Conservation (phyloP, 2,797 vertebrate species). For the Gila robusta region DNA sequence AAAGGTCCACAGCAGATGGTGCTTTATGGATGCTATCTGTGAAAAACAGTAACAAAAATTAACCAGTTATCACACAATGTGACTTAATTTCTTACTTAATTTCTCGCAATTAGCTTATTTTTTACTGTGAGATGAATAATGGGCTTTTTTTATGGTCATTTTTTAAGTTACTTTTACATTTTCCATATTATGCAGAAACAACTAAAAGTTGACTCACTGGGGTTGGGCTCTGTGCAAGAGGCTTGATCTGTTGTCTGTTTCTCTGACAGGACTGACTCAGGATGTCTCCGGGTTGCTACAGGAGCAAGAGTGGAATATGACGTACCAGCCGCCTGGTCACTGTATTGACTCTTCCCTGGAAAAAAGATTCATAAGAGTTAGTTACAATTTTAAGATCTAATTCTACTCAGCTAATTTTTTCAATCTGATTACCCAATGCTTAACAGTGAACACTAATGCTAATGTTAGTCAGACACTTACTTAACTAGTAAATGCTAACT, state of each 20-base stretch:
- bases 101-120: background rate
- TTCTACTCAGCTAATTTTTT: background rate
- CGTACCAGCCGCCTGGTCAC: slow-evolving; percentile 73
- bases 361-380: slow-evolving; percentile 47
- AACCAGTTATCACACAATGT: slow-evolving; percentile 45
- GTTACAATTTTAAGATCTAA: slow-evolving; percentile 8
- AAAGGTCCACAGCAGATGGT: slow-evolving; percentile 67
- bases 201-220: slow-evolving; percentile 70
- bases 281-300: slow-evolving; percentile 76
- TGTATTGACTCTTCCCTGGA: slow-evolving; percentile 78
- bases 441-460: background rate
- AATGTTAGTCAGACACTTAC: background rate
- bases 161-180: background rate
- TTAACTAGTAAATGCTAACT: background rate
- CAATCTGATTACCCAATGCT: background rate
- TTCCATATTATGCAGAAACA: background rate
- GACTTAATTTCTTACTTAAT: background rate
- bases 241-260: slow-evolving; percentile 66
- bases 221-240: slow-evolving; percentile 68
- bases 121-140: background rate
- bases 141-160: background rate
- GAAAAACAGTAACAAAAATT: slow-evolving; percentile 23
- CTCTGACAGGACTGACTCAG: slow-evolving; percentile 70
- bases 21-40: slow-evolving; percentile 72
- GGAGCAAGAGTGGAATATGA: slow-evolving; percentile 62